Evolutionary conservation across 2,113 vertebrate genomes (phyloP), one percentile per base, ranked within the genome.

Genomic region (Salminus brasiliensis): DNA sequence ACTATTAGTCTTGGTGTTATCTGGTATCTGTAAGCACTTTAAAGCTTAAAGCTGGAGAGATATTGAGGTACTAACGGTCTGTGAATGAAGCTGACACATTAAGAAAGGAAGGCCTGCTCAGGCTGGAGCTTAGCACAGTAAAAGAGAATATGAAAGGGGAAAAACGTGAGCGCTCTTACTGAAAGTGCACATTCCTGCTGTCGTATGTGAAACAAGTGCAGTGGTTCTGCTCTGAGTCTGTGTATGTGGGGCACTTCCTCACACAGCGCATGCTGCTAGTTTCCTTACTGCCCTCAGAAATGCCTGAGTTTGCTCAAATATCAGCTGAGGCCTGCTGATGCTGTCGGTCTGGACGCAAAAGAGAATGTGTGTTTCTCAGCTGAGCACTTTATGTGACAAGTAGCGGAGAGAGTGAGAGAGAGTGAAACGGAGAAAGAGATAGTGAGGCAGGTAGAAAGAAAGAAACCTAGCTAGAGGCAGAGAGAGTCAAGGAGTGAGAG

Each of bases 201-300:
- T n/a, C 45, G 66, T 53, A 27, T 15, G 25, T 41, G 16, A 43
- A 60, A 49, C 43, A 23, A 55, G 36, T 69, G 55, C 69, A 25
- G 32, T 4, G 49, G 21, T 77, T 47, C 47, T n/a, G 18, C 62
- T 78, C 43, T 18, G 23, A 21, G 41, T 72, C 66, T 23, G 18
- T 29, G 59, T 30, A 7, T 53, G 25, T 12, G 67, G 57, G 21
- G 60, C 67, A 79, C 66, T 49, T 79, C 72, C 72, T 76, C 81
- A 52, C 29, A 18, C 27, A 43, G n/a, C 55, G 39, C n/a, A 36
- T 79, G 69, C 43, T 52, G 21, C 30, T 49, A 30, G 47, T 63
- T 62, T 62, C 30, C 12, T 65, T 32, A 45, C 34, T 79, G 70
- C 74, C 53, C 23, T 55, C 60, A 32, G 70, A 60, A 72, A 55